Base-by-base conservation (phyloP, 2,888 invertebrate genomes). In the Tachina grossa region DNA sequence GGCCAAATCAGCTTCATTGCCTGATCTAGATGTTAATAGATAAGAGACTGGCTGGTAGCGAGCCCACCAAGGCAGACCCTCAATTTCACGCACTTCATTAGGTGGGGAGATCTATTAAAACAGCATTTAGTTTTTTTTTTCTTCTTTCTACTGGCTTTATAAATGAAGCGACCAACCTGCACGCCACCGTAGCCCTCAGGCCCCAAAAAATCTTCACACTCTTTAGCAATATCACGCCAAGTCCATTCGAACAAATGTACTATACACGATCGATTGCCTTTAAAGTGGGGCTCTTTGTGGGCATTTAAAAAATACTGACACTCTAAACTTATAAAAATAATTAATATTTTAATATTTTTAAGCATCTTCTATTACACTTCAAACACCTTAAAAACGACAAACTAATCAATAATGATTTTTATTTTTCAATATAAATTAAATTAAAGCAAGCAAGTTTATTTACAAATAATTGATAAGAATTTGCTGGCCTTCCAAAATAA, bases 11-110 rank as follows among this genome's bases (percentile, higher is more conserved):
- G 63, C 16, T 61, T 83, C 80, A 86, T 94, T 94, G 31, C 97
- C 97, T 47, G 96, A 96, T 82, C 97, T 94, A 0, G 96, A 96
- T 1, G 91, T 90, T 47, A 97, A 92, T 13, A 93, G 93, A 93
- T 97, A 97, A 31, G 97, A 96, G 55, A 97, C 95, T 0, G 97
- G 96, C 91, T 97, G 97, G 91, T 97, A 97, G 19, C 97, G 93
- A 91, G 97, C 97, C 95, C 95, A 97, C 97, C 97, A 97, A 0
- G 97, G 96, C 0, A 95, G 93, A 72, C 93, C 93, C 6, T 90
- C 86, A 78, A 95, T 92, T 0, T 94, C 92, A 53, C 95, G 90
- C 89, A 96, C 96, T 90, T 96, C 97, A 89, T 94, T 95, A 0
- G 95, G 94, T 8, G 96, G 96, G 0, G 96, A 96, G 14, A 96